Base-by-base conservation (phyloP, 1,140 invertebrate species). In the Acromyrmex charruanus region DNA sequence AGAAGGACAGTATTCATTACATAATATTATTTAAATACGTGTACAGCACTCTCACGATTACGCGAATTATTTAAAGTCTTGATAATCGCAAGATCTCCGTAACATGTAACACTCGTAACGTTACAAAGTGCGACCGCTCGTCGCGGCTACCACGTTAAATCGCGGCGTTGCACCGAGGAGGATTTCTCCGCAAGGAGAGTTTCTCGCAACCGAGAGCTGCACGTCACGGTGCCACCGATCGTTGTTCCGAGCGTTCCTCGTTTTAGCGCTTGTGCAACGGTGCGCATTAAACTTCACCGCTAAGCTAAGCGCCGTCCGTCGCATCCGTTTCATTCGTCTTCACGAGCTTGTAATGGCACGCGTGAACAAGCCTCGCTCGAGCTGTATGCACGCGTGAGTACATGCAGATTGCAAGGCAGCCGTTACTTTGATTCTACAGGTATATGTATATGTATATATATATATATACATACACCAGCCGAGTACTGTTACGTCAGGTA, bases 401-500 rank as follows among this genome's bases (percentile, higher is more conserved):
- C 63, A 18, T 39, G 39, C 21, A 3, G 25, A 49, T 80, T 66
- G 31, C 65, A 14, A 31, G 25, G 7, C 39, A 44, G 69, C 39
- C 55, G 39, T n/a, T 2, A 39, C 53, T 75, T 35, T 25, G 44
- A 61, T 49, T 35, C 39, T 25, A 55, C 75, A 25, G 25, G 39
- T 39, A 21, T 44, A 66, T 35, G 31, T n/a, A 58, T n/a, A 25
- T n/a, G n/a, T 25, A 25, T 25, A 25, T 25, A 25, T 25, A 25
- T 25, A 1, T 25, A 25, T 21, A 21, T 21, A 21, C 21, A 14
- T 14, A 3, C 69, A 55, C 10, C 39, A 16, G 35, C 49, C 31
- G 53, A 12, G 49, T 58, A 84, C 87, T 74, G 91, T 92, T 91
- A 93, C 91, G 91, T 77, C 74, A 71, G 77, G 88, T 90, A 95